Evolutionary conservation across 2,113 vertebrate genomes (phyloP).

Genomic region (Suncus etruscus): DNA sequence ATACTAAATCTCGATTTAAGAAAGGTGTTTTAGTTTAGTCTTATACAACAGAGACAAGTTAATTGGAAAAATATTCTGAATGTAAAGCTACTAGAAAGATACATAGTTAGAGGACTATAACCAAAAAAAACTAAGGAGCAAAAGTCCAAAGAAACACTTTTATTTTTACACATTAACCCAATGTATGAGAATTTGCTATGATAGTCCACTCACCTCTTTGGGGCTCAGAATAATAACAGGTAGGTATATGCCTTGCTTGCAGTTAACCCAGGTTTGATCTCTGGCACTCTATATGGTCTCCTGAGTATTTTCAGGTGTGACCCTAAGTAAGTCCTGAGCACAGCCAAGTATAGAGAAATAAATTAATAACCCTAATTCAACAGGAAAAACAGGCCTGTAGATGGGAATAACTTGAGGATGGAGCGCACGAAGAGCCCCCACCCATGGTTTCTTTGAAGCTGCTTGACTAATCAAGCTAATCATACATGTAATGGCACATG

Average conservation of each 20-base stretch:
- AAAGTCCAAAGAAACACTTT: slow-evolving; percentile 7
- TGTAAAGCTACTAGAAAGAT: neutral
- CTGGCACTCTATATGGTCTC: no score
- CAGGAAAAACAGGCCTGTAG: neutral
- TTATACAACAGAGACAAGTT: slow-evolving; percentile 19
- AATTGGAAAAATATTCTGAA: slow-evolving; percentile 61
- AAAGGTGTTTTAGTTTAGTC: slow-evolving; percentile 16
- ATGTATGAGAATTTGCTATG: neutral
- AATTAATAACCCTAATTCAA: no score
- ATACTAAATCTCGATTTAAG: slow-evolving; percentile 44
- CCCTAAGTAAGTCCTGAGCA: no score
- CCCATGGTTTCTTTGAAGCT: no score
- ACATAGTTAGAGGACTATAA: neutral
- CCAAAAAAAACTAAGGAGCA: neutral
- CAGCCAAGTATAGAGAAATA: no score
- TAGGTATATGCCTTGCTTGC: no score
- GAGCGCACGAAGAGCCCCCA: no score
- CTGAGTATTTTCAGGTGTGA: no score
- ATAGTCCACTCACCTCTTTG: neutral
- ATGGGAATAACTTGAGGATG: neutral
- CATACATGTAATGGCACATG: no score
- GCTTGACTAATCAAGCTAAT: no score
- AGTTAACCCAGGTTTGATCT: no score
- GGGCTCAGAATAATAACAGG: no score
- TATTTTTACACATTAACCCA: neutral